A percentile compares a stretch with the other conserved stretches of the same genome.
Conservation (phyloP, 2,888 invertebrate genomes). For the Drosophila testacea region DNA sequence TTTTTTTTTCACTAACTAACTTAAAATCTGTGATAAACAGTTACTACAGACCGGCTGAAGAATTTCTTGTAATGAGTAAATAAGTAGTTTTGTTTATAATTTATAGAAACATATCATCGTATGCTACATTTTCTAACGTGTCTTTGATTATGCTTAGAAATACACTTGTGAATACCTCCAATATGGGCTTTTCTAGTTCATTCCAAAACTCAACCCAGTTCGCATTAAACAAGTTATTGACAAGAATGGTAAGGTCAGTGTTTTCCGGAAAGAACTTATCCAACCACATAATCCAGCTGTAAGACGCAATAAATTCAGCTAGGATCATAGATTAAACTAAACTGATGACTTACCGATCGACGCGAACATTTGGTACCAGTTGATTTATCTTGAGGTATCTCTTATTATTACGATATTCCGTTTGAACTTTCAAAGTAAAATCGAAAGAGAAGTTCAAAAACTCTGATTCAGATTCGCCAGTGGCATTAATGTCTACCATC, state of each 20-base stretch:
- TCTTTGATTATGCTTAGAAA: constrained; percentile 54
- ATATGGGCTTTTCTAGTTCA: constrained; percentile 60
- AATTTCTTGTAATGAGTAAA: neutral
- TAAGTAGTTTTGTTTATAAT: neutral
- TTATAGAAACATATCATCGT: constrained; percentile 63
- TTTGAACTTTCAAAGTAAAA: constrained; percentile 55
- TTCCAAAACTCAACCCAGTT: constrained; percentile 69
- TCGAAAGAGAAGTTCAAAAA: constrained; percentile 60
- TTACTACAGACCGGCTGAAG: too few relatives aligned
- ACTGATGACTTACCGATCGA: constrained; percentile 55
- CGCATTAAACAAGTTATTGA: constrained; percentile 56
- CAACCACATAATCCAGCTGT: constrained; percentile 59
- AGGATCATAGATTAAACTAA: neutral
- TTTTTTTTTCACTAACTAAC: neutral
- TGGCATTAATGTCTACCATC: constrained; percentile 55
- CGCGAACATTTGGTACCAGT: constrained; percentile 51
- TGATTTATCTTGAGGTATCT: constrained; percentile 65
- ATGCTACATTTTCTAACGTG: constrained; percentile 54
- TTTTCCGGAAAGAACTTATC: constrained; percentile 63
- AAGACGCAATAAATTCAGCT: neutral
- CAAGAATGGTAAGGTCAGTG: constrained; percentile 48
- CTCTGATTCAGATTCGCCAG: constrained; percentile 52
- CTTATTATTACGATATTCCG: constrained; percentile 65
- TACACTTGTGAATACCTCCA: constrained; percentile 50
- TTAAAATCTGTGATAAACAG: neutral